Percentiles rank a stretch among this genome's conserved stretches.
These are phyloP conservation scores for Phenganax stokvisi DNA, from an alignment of 92 coral and sea anemone species.

Conservation along the genomic window DNA sequence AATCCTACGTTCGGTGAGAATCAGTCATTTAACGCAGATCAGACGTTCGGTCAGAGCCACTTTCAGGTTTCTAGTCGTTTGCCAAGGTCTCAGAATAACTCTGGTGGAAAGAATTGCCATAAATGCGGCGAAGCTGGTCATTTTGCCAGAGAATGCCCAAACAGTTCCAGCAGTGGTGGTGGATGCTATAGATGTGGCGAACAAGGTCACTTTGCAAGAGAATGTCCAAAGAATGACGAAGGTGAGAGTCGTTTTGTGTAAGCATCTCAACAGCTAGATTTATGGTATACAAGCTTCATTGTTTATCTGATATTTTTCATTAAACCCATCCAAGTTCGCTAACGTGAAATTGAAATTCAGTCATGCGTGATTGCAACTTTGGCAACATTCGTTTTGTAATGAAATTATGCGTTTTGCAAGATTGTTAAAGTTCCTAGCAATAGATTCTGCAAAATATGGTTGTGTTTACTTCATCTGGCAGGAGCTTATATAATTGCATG, in stretches of 20 bases:
- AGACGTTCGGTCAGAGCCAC: slow-evolving; percentile 14
- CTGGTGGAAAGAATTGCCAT: slow-evolving; percentile 35
- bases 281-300: too few species aligned
- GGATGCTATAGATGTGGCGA: slow-evolving; percentile 58
- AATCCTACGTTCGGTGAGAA: not conserved
- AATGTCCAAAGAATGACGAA: slow-evolving; percentile 15
- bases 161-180: not conserved
- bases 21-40: not conserved
- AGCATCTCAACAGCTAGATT: not conserved
- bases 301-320: too few species aligned
- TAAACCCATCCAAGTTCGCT: too few species aligned
- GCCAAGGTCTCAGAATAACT: slow-evolving; percentile 22
- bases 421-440: too few species aligned
- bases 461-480: too few species aligned
- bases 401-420: too few species aligned
- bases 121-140: slow-evolving; percentile 61
- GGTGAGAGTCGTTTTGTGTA: not conserved
- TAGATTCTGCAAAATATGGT: too few species aligned
- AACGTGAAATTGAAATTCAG: too few species aligned
- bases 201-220: slow-evolving; percentile 61
- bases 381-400: too few species aligned
- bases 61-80: slow-evolving; percentile 30
- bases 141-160: slow-evolving; percentile 58
- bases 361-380: too few species aligned
- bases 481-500: too few species aligned